Evolutionary conservation across 2,888 invertebrate species (phyloP), one percentile per base, ranked within the genome.

Genomic region (Lithophane socia): DNA sequence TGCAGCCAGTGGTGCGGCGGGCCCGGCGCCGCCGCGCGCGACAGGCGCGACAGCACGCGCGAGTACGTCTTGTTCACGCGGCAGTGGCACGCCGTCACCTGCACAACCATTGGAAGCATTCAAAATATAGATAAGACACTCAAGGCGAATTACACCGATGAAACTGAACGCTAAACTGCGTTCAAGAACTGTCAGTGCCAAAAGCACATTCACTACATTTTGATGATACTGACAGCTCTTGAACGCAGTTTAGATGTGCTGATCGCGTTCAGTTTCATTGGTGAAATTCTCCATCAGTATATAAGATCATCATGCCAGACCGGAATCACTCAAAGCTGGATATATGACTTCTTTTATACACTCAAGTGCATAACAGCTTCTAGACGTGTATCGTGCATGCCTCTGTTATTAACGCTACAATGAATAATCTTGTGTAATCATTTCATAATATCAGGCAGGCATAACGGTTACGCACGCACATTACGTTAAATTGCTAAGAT

Each of bases 51-150:
- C 76, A 97, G 94, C 88, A 97, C 96, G 56, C 97, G 97, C 68
- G 98, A 97, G 94, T 98, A 98, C 0, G 98, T 98, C 94, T 98
- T 98, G 95, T 98, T 98, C 86, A 98, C 97, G 86, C 98, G 97
- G 94, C 98, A 98, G 93, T 98, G 98, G 93, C 98, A 98, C 61
- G 97, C 98, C 70, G 98, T 97, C 87, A 98, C 98, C 98, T 98
- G 95, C 44, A 4, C 8, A 21, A 10, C 1, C 21, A 47, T 29
- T 16, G 16, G 16, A 42, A 49, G 21, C 7, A 47, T 49, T 29
- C 12, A n/a, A n/a, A 58, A 68, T 37, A 10, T n/a, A n/a, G 3
- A 10, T 29, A n/a, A 7, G 37, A 63, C 1, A 13, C 13, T 13
- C 66, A 58, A 3, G n/a, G 10, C 1, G 16, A 68, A 63, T 37